These are phyloP conservation scores for Drosophila nr. perissopoda DNA, from an alignment of 2,888 invertebrate genomes.

Conservation along the genomic window DNA sequence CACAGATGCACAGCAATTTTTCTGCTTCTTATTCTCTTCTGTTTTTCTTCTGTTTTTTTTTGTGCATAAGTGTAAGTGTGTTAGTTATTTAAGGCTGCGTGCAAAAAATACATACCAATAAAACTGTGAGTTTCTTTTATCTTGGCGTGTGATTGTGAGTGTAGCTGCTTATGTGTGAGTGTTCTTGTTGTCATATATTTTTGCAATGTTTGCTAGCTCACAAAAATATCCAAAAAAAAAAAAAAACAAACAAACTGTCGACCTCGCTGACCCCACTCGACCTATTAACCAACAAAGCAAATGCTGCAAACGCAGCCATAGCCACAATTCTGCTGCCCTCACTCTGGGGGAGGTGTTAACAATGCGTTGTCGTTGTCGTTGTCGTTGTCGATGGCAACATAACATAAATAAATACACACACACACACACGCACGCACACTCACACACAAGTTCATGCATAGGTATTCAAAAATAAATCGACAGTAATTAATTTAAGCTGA, in stretches of 20 bases:
- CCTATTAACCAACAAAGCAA: conserved; percentile 7
- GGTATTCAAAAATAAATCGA: conserved; percentile 49
- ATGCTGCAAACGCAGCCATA: conserved; percentile 6
- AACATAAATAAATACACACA: conserved; percentile 3
- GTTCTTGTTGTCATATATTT: conserved; percentile 19
- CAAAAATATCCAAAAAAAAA: neutral
- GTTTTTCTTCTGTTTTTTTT: neutral
- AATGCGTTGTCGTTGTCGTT: conserved; percentile 19
- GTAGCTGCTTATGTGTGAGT: conserved; percentile 1
- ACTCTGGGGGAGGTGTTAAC: conserved; percentile 42
- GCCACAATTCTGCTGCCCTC: conserved; percentile 13
- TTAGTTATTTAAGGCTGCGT: conserved; percentile 3
- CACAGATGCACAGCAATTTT: conserved; percentile 2
- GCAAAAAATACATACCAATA: conserved; percentile 2
- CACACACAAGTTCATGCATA: neutral
- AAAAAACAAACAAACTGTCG: neutral
- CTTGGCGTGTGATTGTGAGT: neutral
- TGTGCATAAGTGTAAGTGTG: conserved; percentile 30
- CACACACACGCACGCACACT: neutral
- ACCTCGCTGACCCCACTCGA: conserved; percentile 19
- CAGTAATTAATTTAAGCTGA: conserved; percentile 46
- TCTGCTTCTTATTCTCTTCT: neutral
- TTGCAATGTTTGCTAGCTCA: neutral
- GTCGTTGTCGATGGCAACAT: conserved; percentile 23
- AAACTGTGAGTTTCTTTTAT: conserved; percentile 11